Percentiles rank a stretch among this genome's conserved stretches.
phyloP scores from a whole-genome alignment of 2,888 invertebrate species.

The Romanomermis culicivorax region DNA sequence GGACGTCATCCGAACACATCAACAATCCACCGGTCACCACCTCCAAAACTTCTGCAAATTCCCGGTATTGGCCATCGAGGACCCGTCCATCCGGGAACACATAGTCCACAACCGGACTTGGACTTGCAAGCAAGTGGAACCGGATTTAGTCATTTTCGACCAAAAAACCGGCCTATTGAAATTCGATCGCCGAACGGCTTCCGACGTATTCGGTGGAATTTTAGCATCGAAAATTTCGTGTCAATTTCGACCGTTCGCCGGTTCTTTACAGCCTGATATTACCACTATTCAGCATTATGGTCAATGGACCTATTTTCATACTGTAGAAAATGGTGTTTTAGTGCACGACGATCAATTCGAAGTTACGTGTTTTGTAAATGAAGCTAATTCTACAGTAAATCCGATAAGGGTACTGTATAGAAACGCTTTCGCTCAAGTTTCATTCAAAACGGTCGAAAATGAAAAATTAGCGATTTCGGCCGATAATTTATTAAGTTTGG shows the following conservation, averaged over 20 bases:
- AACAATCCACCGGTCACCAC: too few relatives aligned
- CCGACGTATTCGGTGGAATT: background rate
- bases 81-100: background rate
- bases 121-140: background rate
- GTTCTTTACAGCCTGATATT: background rate
- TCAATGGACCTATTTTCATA: background rate
- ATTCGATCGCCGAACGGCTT: background rate
- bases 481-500: background rate
- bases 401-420: background rate
- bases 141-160: background rate
- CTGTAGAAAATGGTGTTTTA: background rate
- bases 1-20: too few relatives aligned
- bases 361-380: background rate
- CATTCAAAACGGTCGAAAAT: background rate
- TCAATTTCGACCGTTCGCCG: background rate
- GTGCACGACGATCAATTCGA: background rate
- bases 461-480: background rate
- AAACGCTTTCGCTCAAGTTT: conserved; percentile 1
- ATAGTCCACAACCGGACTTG: background rate
- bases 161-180: background rate
- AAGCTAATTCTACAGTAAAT: too few relatives aligned
- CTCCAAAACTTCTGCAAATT: background rate
- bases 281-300: background rate
- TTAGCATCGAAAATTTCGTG: background rate
- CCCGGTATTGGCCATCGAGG: background rate